These are phyloP conservation scores for Sebastes steindachneri DNA, from an alignment of 2,797 vertebrate genomes.

Conservation along the genomic window DNA sequence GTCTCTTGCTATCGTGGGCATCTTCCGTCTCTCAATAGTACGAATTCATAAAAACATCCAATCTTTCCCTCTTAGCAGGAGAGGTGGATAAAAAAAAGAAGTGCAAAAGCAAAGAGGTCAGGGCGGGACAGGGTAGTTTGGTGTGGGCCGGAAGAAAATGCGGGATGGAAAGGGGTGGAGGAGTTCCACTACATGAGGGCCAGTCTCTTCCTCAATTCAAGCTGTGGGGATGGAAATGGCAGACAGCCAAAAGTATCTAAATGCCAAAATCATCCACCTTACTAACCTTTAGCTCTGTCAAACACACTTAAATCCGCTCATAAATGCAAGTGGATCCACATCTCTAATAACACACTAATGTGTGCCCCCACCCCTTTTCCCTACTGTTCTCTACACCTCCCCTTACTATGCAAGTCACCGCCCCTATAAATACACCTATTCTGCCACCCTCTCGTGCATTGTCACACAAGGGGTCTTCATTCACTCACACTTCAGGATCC, in stretches of 20 bases:
- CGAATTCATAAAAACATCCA: background rate
- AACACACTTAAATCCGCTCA: constrained; percentile 34
- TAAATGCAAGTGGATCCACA: constrained; percentile 25
- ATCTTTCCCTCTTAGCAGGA: background rate
- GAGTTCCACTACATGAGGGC: constrained; percentile 27
- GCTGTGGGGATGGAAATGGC: constrained; percentile 13
- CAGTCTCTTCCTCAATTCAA: constrained; percentile 28
- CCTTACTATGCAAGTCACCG: constrained; percentile 72
- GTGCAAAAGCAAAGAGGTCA: background rate
- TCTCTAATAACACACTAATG: constrained; percentile 31
- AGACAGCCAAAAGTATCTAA: constrained; percentile 14
- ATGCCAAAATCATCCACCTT: constrained; percentile 1
- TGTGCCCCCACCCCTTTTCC: constrained; percentile 45
- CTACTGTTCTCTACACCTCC: constrained; percentile 59
- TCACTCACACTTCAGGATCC: constrained; percentile 29
- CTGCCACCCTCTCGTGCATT: constrained; percentile 50
- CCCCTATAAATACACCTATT: constrained; percentile 83
- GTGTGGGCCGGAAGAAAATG: constrained; percentile 2
- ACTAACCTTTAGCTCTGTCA: constrained; percentile 31
- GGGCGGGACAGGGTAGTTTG: background rate
- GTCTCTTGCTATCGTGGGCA: background rate
- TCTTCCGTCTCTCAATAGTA: background rate
- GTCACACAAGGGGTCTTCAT: constrained; percentile 38
- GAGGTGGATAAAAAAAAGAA: background rate
- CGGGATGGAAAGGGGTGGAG: background rate